Evolutionary conservation across 2,888 invertebrate genomes (phyloP).

Genomic region (Itoplectis maculator): DNA sequence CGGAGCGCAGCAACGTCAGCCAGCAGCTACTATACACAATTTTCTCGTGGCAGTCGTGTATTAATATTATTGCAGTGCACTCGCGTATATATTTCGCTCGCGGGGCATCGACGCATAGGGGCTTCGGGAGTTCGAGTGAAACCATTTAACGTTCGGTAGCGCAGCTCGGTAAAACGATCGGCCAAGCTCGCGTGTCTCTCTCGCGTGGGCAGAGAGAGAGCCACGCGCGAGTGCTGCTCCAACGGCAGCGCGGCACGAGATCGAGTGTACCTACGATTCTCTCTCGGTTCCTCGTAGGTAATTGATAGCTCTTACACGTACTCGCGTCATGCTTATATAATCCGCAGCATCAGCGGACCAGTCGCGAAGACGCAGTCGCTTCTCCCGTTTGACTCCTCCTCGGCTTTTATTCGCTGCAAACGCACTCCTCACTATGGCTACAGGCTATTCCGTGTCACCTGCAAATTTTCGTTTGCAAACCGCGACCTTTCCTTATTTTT

Average conservation of each 20-base stretch:
- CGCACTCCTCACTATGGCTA: not conserved
- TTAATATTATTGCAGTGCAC: slow-evolving; percentile 32
- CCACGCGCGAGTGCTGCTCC: slow-evolving; percentile 29
- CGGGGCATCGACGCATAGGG: not conserved
- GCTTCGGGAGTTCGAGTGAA: slow-evolving; percentile 33
- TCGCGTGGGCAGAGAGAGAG: slow-evolving; percentile 53
- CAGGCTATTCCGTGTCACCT: not conserved
- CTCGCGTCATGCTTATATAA: slow-evolving; percentile 65
- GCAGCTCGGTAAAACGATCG: slow-evolving; percentile 28
- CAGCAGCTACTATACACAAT: not conserved
- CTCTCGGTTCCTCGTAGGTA: slow-evolving; percentile 58
- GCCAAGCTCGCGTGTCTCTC: slow-evolving; percentile 53
- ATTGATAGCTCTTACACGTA: slow-evolving; percentile 67
- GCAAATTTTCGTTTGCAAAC: too few relatives aligned
- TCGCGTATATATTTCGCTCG: not conserved
- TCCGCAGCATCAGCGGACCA: slow-evolving; percentile 34
- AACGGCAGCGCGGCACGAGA: slow-evolving; percentile 25
- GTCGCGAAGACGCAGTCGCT: not conserved
- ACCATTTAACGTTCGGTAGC: slow-evolving; percentile 56
- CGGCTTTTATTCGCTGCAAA: not conserved
- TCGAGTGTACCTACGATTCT: slow-evolving; percentile 21
- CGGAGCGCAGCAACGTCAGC: not conserved
- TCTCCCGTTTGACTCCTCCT: not conserved
- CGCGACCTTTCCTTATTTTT: too few relatives aligned
- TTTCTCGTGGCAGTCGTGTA: not conserved